Evolutionary conservation across 30 jellyfish, hydroid and myxozoan genomes (phyloP).

Genomic region (Aurelia aurita complex sp. Pacific): DNA sequence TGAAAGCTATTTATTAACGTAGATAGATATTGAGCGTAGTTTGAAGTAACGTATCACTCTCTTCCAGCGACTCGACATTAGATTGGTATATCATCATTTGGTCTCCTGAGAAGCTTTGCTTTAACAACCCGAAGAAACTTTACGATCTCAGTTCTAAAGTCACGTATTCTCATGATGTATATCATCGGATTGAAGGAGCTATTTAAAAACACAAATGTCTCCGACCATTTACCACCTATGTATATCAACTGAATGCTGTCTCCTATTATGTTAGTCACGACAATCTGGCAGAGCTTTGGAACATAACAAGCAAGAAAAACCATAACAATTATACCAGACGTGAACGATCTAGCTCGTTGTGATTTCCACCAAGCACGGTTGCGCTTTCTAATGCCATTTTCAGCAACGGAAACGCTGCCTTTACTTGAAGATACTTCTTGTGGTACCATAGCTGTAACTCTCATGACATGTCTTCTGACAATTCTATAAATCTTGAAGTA

Average conservation of each 20-base stretch:
- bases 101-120: too few species aligned
- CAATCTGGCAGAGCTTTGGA: conserved; percentile 16
- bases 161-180: neutral
- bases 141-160: conserved; percentile 1
- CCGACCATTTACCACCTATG: conserved; percentile 23
- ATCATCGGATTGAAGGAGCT: conserved; percentile 53
- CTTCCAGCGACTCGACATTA: too few species aligned
- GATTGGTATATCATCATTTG: too few species aligned
- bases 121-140: too few species aligned
- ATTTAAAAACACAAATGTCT: conserved; percentile 13
- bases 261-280: neutral
- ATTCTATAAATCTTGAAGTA: conserved; percentile 5
- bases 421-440: neutral
- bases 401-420: neutral
- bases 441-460: neutral
- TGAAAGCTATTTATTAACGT: too few species aligned
- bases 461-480: conserved; percentile 8
- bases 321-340: neutral
- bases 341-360: conserved; percentile 8
- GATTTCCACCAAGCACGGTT: neutral
- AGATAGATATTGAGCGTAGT: too few species aligned
- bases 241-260: neutral
- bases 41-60: too few species aligned
- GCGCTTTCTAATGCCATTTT: neutral
- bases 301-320: conserved; percentile 5